Conservation (phyloP, 1,140 invertebrate species). For the Hypothenemus hampei region DNA sequence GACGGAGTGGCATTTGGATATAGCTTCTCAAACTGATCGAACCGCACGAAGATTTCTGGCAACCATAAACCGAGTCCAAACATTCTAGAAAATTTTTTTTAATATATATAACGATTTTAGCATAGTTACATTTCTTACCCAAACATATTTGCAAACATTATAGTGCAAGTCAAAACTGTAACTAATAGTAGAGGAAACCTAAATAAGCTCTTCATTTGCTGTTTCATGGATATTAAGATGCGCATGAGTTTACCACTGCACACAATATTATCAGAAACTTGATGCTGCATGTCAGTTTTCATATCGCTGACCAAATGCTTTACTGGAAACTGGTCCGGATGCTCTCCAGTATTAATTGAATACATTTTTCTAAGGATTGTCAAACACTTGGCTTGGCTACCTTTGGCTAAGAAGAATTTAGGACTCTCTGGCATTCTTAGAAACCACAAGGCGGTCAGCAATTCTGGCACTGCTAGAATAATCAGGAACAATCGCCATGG, state of each 20-base stretch:
- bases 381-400: constrained; percentile 56
- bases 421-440: constrained; percentile 68
- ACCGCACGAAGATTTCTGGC: constrained; percentile 60
- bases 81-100: constrained; percentile 48
- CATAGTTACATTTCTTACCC: constrained; percentile 50
- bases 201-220: constrained; percentile 52
- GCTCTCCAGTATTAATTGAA: constrained; percentile 53
- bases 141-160: constrained; percentile 64
- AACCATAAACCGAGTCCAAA: constrained; percentile 68
- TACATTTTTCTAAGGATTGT: constrained; percentile 57
- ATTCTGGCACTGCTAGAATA: constrained; percentile 51
- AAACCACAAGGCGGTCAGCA: constrained; percentile 50
- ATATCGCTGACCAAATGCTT: constrained; percentile 37
- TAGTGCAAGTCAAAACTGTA: constrained; percentile 52
- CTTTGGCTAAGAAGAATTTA: constrained; percentile 64
- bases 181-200: constrained; percentile 50
- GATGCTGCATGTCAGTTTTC: background rate
- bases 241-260: constrained; percentile 43
- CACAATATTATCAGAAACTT: constrained; percentile 6
- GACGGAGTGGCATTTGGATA: constrained; percentile 48
- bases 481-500: constrained; percentile 60
- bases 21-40: constrained; percentile 47
- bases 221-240: constrained; percentile 49
- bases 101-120: constrained; percentile 1
- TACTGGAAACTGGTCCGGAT: constrained; percentile 46